Evolutionary conservation across 2,888 invertebrate genomes (phyloP).

Genomic region (Ochropleura plecta): DNA sequence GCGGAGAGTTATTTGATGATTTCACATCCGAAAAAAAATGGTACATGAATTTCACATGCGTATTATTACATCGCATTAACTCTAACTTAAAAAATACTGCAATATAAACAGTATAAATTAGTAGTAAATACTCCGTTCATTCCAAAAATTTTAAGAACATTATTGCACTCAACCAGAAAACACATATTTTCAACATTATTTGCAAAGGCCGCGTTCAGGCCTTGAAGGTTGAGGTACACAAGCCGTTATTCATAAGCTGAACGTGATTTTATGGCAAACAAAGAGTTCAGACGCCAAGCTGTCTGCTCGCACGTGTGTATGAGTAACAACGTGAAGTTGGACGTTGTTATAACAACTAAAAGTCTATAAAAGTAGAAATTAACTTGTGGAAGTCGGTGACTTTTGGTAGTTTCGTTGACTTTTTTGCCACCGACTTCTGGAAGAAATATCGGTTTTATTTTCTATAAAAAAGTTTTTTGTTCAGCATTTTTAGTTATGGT

Average conservation of each 20-base stretch:
- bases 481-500: too few species aligned
- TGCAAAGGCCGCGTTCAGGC: constrained; percentile 71
- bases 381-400: too few species aligned
- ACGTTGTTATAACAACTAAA: constrained; percentile 38
- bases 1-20: too few species aligned
- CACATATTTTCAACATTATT: constrained; percentile 68
- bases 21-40: too few species aligned
- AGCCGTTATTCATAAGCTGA: constrained; percentile 62
- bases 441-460: too few species aligned
- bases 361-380: too few species aligned
- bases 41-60: neutral
- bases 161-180: constrained; percentile 13
- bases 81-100: neutral
- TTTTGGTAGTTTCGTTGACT: too few species aligned
- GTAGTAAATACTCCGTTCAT: too few species aligned
- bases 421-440: too few species aligned
- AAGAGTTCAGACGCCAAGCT: constrained; percentile 74
- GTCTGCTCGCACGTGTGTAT: constrained; percentile 70
- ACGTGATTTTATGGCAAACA: constrained; percentile 71
- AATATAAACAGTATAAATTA: too few species aligned
- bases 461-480: too few species aligned
- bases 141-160: constrained; percentile 6
- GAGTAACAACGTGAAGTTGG: constrained; percentile 60
- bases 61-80: neutral
- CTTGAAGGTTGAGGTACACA: constrained; percentile 53